phyloP scores from a whole-genome alignment of 2,888 invertebrate genomes.

The Pristionchus entomophagus region DNA sequence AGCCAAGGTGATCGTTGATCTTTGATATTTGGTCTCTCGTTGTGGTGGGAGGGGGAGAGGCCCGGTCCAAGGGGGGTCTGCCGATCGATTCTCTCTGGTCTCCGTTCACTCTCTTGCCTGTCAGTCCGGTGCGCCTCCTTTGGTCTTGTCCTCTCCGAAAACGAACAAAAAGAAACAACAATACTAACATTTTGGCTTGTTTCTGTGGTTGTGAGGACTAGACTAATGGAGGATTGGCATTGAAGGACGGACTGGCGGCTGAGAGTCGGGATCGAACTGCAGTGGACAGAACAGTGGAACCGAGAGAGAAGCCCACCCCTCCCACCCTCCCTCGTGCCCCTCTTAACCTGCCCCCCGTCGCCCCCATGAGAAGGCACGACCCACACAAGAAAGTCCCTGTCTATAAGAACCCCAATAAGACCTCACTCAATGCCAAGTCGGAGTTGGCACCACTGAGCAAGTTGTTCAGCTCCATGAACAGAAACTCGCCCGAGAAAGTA shows the following conservation, averaged over 20 bases:
- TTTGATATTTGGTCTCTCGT: not conserved
- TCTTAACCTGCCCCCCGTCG: too few relatives aligned
- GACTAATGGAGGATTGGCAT: not conserved
- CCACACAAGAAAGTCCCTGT: not conserved
- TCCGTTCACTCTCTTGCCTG: not conserved
- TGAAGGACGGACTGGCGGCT: not conserved
- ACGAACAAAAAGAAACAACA: not conserved
- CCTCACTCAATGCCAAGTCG: not conserved
- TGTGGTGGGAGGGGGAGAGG: not conserved
- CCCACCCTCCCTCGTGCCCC: too few relatives aligned
- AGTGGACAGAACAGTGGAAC: not conserved
- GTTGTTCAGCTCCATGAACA: not conserved
- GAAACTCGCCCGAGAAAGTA: not conserved
- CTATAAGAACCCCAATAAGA: not conserved
- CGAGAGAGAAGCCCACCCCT: too few relatives aligned
- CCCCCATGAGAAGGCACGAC: not conserved
- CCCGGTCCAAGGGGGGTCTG: conserved; percentile 1
- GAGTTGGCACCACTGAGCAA: not conserved
- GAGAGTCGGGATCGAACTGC: not conserved
- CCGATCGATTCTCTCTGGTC: not conserved
- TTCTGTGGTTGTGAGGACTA: not conserved
- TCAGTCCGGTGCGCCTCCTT: conserved; percentile 2
- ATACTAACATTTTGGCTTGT: not conserved
- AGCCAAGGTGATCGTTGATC: conserved; percentile 2
- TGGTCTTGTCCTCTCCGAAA: conserved; percentile 19